Base-by-base conservation (phyloP, 2,888 invertebrate genomes). In the Latrodectus hesperus region DNA sequence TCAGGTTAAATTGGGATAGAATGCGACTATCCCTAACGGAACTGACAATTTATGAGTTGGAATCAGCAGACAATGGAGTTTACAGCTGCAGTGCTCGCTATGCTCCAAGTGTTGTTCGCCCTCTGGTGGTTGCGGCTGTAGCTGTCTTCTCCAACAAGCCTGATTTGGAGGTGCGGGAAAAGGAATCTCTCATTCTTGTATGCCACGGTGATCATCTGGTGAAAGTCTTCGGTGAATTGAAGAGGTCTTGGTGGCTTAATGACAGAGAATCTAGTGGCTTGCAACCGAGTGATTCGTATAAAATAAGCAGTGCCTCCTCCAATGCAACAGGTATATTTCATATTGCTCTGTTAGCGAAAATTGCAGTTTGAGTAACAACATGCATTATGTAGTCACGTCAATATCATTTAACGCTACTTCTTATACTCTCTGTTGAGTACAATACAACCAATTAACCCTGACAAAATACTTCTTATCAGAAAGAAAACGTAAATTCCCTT, bases 11-110 rank as follows among this genome's bases (percentile, higher is more conserved):
- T n/a, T 38, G 51, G 60, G 72, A 80, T 9, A 67, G 84, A 10
- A 84, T 80, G 65, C 16, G 60, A n/a, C 4, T 88, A 8, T 52
- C 17, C 9, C 78, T 67, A 5, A 53, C 70, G 0, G 78, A 82
- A 16, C 67, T 88, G 65, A 49, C 55, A 6, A 74, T 88, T 12
- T 5, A 22, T 0, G 64, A 82, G 26, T 17, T 83, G 9, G 52
- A 9, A 9, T 12, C 76, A 3, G 14, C 67, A 6, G 88, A 88
- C 38, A 84, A 53, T 22, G 88, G 88, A 0, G 84, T 88, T n/a
- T 88, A 88, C 51, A 71, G 80, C 4, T 88, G 88, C 53, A 78
- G 80, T 16, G 65, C 84, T n/a, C 70, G 78, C 12, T 88, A 84
- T 60, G 88, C 84, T 9, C 67, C 84, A 0, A 55, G 11, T 12